A percentile compares a stretch with the other conserved stretches of the same genome.
Conservation (phyloP, 2,113 vertebrate species). For the Corydoras sp. region DNA sequence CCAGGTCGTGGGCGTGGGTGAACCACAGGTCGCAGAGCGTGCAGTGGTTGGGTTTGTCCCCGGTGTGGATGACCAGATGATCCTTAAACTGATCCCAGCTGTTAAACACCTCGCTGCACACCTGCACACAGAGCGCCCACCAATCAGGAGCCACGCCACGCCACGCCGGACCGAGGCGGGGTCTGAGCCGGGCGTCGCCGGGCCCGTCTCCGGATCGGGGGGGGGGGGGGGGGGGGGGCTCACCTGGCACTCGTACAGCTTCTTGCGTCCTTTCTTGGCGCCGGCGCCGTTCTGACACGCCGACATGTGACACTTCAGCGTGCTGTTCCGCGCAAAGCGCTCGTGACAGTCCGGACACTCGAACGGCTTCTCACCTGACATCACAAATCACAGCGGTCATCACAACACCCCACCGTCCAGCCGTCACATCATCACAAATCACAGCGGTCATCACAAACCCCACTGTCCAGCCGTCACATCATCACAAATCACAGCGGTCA, state of each 20-base stretch:
- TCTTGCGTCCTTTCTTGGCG: conserved; percentile 96
- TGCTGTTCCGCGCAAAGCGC: conserved; percentile 93
- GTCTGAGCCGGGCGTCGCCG: no score
- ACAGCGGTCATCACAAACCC: background rate
- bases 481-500: conserved; percentile 2
- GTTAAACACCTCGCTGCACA: conserved; percentile 94
- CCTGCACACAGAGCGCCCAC: conserved; percentile 60
- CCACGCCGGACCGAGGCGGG: no score
- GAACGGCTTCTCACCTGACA: conserved; percentile 93
- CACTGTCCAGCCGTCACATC: no score
- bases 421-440: conserved; percentile 29
- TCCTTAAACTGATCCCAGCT: conserved; percentile 98
- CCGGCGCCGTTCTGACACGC: conserved; percentile 92
- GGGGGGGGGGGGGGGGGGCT: background rate
- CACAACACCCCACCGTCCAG: no score
- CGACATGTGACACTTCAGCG: conserved; percentile 92
- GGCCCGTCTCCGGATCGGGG: no score
- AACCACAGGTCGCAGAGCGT: conserved; percentile 96
- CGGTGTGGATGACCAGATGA: conserved; percentile 93
- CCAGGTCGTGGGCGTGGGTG: conserved; percentile 84
- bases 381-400: conserved; percentile 2
- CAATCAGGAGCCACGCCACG: conserved; percentile 1
- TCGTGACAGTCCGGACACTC: conserved; percentile 97
- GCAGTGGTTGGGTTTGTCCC: conserved; percentile 95
- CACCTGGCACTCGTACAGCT: conserved; percentile 98